Evolutionary conservation across 2,797 vertebrate species (phyloP).

Genomic region (Danio jaintianensis): DNA sequence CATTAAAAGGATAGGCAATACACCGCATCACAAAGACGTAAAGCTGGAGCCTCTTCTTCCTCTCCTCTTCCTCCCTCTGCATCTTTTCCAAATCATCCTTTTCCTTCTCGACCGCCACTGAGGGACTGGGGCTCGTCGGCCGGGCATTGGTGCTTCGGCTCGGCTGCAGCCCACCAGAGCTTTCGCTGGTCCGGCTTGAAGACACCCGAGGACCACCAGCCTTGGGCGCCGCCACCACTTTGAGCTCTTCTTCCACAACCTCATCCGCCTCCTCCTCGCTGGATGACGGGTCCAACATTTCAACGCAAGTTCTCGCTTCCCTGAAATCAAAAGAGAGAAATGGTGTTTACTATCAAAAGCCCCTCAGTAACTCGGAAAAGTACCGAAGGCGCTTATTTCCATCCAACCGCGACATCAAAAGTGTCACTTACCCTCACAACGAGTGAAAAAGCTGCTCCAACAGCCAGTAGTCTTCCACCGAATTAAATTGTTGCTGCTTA

Average conservation of each 20-base stretch:
- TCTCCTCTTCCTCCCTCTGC: constrained; percentile 94
- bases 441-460: constrained; percentile 69
- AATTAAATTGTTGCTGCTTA: constrained; percentile 77
- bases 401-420: constrained; percentile 40
- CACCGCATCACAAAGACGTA: constrained; percentile 99
- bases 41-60: constrained; percentile 94
- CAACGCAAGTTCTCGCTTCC: constrained; percentile 52
- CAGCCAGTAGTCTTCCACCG: constrained; percentile 71
- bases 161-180: constrained; percentile 83
- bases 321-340: constrained; percentile 24
- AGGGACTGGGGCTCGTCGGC: constrained; percentile 92
- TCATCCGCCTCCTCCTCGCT: constrained; percentile 96
- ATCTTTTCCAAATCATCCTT: constrained; percentile 95
- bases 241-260: constrained; percentile 87
- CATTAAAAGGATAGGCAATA: constrained; percentile 97
- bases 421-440: constrained; percentile 71
- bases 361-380: constrained; percentile 43
- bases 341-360: background rate
- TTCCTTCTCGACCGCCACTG: constrained; percentile 93
- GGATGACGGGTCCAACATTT: constrained; percentile 96
- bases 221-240: constrained; percentile 85
- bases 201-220: constrained; percentile 80
- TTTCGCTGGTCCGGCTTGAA: constrained; percentile 85
- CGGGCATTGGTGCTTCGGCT: constrained; percentile 79
- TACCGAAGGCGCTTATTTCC: constrained; percentile 20